Base-by-base conservation (phyloP, 2,797 vertebrate species). In the Sorex maritimensis region DNA sequence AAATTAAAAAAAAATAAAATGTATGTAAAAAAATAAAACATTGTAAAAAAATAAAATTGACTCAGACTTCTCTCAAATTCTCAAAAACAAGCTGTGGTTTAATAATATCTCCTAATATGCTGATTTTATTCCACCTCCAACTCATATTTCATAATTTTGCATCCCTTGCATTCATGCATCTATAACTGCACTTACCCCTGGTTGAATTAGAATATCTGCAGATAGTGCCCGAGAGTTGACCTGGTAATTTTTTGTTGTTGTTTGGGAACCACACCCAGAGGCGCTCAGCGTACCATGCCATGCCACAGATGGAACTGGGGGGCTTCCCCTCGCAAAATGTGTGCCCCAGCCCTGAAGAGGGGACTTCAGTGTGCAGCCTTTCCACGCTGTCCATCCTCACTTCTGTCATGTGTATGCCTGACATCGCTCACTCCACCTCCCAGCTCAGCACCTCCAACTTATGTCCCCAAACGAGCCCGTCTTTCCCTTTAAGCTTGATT, bases 111-210 rank as follows among this genome's bases (percentile, higher is more conserved):
- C 55, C 63, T 78, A 69, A 74, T 8, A 38, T 19, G 61, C 46
- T 81, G 8, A 21, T 46, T 88, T 68, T 82, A 46, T 73, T 52
- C 61, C 75, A 85, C 67, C 82, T 75, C 67, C 15, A 30, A 63
- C 90, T 87, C 71, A 44, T 23, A 30, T 77, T 92, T 87, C 58
- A 49, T 44, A 77, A 55, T 74, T 80, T 46, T 41, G 73, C 85
- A 71, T 34, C 28, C 23, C 86, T 78, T 63, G 3, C 15, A 82
- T 84, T 85, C 63, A 69, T 41, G 30, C 2, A 44, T 67, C 44
- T 55, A 17, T 11, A 58, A 82, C 34, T 82, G 13, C 23, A 49
- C 17, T 74, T 46, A 38, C 23, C 17, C 24, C 17, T 90, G 13
- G 30, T 0, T 34, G 41, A 92, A 49, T 89, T 34, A 49, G 49